These are phyloP conservation scores for Amorpha juglandis DNA, from an alignment of 2,888 invertebrate genomes.

Conservation along the genomic window DNA sequence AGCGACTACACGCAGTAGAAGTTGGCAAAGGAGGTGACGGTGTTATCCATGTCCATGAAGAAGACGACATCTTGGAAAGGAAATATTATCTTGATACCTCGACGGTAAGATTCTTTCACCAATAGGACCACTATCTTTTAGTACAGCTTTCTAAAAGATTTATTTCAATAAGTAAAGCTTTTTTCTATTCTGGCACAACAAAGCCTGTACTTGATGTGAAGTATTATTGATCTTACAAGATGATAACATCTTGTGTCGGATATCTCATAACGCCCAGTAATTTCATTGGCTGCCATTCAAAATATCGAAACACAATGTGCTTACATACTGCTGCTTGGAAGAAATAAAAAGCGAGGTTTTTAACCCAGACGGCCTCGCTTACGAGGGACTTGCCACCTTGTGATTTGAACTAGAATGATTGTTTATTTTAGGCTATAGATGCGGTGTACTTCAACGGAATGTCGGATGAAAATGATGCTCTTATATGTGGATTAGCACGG, in stretches of 20 bases:
- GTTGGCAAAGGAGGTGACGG: conserved; percentile 63
- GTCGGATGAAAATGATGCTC: conserved; percentile 82
- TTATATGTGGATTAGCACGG: conserved; percentile 85
- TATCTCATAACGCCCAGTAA: too few species aligned
- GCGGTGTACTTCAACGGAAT: conserved; percentile 86
- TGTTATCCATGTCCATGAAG: conserved; percentile 59
- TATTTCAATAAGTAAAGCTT: too few species aligned
- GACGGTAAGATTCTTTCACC: conserved; percentile 57
- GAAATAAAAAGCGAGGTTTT: too few species aligned
- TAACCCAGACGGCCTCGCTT: too few species aligned
- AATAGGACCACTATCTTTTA: neutral
- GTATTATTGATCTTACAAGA: too few species aligned
- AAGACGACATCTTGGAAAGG: conserved; percentile 78
- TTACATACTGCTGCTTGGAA: too few species aligned
- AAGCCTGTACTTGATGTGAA: too few species aligned
- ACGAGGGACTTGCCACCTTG: too few species aligned
- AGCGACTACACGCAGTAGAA: conserved; percentile 57
- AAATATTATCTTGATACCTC: conserved; percentile 80
- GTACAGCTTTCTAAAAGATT: neutral
- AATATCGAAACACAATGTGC: too few species aligned
- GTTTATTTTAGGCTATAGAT: conserved; percentile 86
- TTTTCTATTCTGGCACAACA: too few species aligned
- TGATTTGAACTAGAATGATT: neutral
- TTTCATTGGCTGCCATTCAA: too few species aligned
- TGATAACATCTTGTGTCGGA: too few species aligned